Conservation (phyloP, 37 sponge, comb jelly and placozoan species). For the Hormiphora californensis region DNA sequence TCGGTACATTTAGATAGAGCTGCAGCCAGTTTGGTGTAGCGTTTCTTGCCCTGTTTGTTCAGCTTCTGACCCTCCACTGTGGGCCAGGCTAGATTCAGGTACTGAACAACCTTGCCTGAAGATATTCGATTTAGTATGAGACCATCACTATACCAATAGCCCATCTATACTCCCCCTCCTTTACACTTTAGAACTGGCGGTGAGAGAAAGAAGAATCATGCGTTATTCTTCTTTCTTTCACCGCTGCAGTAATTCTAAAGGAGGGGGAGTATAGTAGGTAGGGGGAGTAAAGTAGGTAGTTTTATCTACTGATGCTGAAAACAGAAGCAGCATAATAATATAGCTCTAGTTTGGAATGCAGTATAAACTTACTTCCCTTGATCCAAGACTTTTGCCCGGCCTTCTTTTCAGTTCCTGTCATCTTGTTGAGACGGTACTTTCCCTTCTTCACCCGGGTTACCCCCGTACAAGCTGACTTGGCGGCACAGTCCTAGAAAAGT, state of each 20-base stretch:
- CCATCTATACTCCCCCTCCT: too few species aligned
- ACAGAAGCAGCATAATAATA: too few species aligned
- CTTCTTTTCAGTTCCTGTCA: not conserved
- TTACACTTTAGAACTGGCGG: too few species aligned
- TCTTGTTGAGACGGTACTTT: constrained; percentile 12
- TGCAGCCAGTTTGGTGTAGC: not conserved
- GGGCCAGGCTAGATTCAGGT: constrained; percentile 1
- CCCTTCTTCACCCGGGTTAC: not conserved
- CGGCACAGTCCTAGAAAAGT: not conserved
- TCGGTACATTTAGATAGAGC: not conserved
- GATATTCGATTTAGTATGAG: too few species aligned
- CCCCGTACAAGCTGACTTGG: constrained; percentile 1
- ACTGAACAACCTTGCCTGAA: not conserved
- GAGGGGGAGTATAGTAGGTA: too few species aligned
- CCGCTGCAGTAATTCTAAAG: too few species aligned
- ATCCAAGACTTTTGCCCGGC: not conserved
- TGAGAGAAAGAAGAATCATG: too few species aligned
- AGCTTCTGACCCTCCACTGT: not conserved
- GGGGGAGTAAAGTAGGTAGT: too few species aligned
- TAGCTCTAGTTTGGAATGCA: too few species aligned
- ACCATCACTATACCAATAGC: too few species aligned
- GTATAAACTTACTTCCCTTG: not conserved
- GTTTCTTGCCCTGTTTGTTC: not conserved
- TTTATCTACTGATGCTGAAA: too few species aligned
- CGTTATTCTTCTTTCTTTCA: too few species aligned